Conservation (phyloP, 1,140 invertebrate genomes). For the Lepeophtheirus salmonis region DNA sequence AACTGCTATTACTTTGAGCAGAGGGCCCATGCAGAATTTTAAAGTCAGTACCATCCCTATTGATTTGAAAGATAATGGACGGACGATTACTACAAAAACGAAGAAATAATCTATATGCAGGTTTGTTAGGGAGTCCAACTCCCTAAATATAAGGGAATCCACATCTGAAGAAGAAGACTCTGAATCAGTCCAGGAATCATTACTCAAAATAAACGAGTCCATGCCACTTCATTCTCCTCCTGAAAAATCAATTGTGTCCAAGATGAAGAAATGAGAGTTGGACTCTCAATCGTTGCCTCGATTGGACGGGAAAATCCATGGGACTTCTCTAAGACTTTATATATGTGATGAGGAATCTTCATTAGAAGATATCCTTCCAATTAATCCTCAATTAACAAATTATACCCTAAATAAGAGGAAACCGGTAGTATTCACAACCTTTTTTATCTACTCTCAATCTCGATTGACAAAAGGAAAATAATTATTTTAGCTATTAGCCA, state of each 20-base stretch:
- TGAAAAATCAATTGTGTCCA: background rate
- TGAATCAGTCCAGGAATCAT: background rate
- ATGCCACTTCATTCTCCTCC: background rate
- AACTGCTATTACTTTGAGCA: no score
- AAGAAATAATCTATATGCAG: conserved; percentile 52
- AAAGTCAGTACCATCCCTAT: conserved; percentile 1
- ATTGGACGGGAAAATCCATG: background rate
- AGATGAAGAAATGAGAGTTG: background rate
- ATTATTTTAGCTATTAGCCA: no score
- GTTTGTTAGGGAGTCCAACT: conserved; percentile 43
- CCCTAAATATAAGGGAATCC: conserved; percentile 40
- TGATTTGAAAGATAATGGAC: conserved; percentile 39
- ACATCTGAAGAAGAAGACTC: background rate
- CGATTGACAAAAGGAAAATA: no score
- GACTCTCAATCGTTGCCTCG: background rate
- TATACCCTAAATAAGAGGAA: no score
- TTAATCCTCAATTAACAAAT: no score
- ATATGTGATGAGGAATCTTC: no score
- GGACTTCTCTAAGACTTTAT: background rate
- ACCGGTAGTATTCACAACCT: no score
- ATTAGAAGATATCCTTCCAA: no score
- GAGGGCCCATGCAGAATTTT: conserved; percentile 16
- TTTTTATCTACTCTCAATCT: no score
- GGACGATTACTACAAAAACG: conserved; percentile 59
- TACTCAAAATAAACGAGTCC: background rate